These are phyloP conservation scores for Cyanoliseus patagonus DNA, from an alignment of 2,113 vertebrate genomes.

Conservation along the genomic window DNA sequence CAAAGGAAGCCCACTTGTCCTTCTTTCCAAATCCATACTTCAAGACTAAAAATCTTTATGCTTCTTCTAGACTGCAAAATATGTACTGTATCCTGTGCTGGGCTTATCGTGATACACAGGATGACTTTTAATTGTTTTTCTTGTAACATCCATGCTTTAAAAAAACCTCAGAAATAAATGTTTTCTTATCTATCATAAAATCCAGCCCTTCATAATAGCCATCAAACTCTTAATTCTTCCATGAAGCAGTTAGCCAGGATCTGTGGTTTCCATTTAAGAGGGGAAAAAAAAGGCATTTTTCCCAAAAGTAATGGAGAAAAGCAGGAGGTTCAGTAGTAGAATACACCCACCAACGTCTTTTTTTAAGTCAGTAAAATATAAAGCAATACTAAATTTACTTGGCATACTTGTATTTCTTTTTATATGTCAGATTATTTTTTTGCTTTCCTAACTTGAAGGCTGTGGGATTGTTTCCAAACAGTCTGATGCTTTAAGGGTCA, in stretches of 20 bases:
- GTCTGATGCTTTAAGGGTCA: conserved; percentile 27
- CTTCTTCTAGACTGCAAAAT: not conserved
- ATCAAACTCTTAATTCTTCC: not conserved
- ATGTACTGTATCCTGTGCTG: not conserved
- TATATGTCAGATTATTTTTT: not conserved
- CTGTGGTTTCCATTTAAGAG: not conserved
- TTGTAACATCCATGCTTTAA: not conserved
- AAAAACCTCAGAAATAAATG: not conserved
- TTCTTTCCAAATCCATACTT: not conserved
- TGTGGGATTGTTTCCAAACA: not conserved
- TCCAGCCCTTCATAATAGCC: not conserved
- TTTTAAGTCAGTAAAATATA: not conserved
- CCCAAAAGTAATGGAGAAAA: not conserved
- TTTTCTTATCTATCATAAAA: not conserved
- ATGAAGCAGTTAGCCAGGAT: not conserved
- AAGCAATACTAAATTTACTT: not conserved
- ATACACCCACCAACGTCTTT: not conserved
- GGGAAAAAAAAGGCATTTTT: not conserved
- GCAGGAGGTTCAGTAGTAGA: not conserved
- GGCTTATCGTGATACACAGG: not conserved
- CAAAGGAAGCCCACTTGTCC: not conserved
- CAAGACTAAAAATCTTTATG: not conserved
- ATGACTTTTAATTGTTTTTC: not conserved
- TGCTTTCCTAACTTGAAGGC: not conserved
- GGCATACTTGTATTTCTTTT: not conserved